These are phyloP conservation scores for Sesamia nonagrioides DNA, from an alignment of 1,140 invertebrate genomes.

Conservation along the genomic window DNA sequence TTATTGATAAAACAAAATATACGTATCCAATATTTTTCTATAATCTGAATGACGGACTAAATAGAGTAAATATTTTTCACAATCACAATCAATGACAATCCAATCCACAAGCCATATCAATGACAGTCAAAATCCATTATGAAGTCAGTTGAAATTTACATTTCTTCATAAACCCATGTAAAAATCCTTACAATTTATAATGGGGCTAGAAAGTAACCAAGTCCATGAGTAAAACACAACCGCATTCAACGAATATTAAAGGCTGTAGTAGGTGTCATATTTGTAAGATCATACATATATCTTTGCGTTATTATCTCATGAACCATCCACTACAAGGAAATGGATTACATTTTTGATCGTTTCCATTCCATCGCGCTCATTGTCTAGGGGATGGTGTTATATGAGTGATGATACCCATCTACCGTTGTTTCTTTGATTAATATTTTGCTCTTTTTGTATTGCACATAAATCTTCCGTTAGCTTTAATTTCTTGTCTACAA, in stretches of 20 bases:
- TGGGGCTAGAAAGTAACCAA: slow-evolving; percentile 17
- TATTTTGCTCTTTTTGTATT: slow-evolving; percentile 49
- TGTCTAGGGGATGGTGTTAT: slow-evolving; percentile 60
- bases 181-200: not conserved
- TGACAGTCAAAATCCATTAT: too few species aligned
- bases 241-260: slow-evolving; percentile 25
- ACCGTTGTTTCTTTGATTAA: slow-evolving; percentile 60
- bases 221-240: slow-evolving; percentile 16
- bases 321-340: slow-evolving; percentile 63
- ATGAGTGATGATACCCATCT: slow-evolving; percentile 64
- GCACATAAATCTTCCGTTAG: slow-evolving; percentile 7
- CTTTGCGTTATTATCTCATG: slow-evolving; percentile 61
- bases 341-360: slow-evolving; percentile 74
- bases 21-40: too few species aligned
- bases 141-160: slow-evolving; percentile 18
- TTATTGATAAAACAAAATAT: too few species aligned
- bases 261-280: slow-evolving; percentile 22
- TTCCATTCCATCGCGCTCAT: slow-evolving; percentile 69
- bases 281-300: not conserved
- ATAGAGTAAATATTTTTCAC: too few species aligned
- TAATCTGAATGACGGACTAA: too few species aligned
- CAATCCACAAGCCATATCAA: too few species aligned
- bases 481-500: slow-evolving; percentile 10
- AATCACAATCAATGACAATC: too few species aligned
- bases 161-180: slow-evolving; percentile 22